phyloP scores from a whole-genome alignment of 2,888 invertebrate species.

The Xylota segnis region DNA sequence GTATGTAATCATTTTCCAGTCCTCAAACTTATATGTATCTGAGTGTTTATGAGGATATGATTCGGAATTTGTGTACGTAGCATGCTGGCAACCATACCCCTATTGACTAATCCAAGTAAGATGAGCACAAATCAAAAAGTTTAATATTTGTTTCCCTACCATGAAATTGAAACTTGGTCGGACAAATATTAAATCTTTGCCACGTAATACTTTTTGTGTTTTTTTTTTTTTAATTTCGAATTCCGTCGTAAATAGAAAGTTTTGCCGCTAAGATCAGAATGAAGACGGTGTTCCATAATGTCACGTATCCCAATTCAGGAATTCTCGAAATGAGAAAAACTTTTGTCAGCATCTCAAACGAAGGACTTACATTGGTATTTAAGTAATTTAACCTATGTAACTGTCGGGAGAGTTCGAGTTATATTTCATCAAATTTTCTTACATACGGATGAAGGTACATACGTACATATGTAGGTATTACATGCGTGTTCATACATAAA shows the following conservation, averaged over 20 bases:
- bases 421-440: conserved; percentile 26
- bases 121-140: too few species aligned
- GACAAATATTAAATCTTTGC: conserved; percentile 19
- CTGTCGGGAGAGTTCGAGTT: conserved; percentile 24
- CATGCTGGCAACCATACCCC: too few species aligned
- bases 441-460: neutral
- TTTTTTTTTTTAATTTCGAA: conserved; percentile 17
- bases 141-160: too few species aligned
- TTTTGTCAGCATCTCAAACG: conserved; percentile 31
- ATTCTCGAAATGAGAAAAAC: conserved; percentile 15
- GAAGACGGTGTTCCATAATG: neutral
- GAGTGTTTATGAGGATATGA: too few species aligned
- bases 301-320: conserved; percentile 42
- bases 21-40: too few species aligned
- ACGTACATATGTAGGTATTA: neutral
- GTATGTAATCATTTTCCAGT: too few species aligned
- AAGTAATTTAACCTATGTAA: conserved; percentile 33
- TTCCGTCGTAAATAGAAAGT: conserved; percentile 2
- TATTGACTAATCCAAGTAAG: too few species aligned
- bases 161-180: neutral
- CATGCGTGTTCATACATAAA: neutral
- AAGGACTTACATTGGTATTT: conserved; percentile 34
- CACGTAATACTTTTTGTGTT: conserved; percentile 13
- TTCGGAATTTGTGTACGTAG: too few species aligned
- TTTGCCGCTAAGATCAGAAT: neutral